Evolutionary conservation across 1,140 invertebrate species (phyloP), one percentile per base, ranked within the genome.

Genomic region (Drosophila santomea): DNA sequence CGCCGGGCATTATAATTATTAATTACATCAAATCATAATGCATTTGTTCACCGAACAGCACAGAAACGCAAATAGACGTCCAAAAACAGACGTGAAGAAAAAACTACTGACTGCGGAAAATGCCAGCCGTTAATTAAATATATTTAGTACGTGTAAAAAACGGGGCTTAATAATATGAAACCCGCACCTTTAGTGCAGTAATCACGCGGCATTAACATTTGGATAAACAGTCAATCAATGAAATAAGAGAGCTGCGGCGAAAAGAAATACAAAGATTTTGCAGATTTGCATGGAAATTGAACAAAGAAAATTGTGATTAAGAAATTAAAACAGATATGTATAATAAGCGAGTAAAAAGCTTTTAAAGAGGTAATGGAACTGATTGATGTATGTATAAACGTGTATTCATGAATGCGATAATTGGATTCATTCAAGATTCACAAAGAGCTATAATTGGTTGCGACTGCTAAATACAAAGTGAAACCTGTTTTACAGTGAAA

Each of bases 11-110:
- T 72, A 78, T 82, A 82, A 82, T 88, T 82, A 82, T 50, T 82
- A 82, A 85, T 78, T 82, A 82, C 72, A 78, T 57, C 69, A 85
- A 82, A 78, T 88, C 79, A 72, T 47, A 75, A 78, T 78, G 64
- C 61, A 78, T 64, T 56, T 85, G 72, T 59, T 32, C 48, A 83
- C 47, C 48, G 38, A 36, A 61, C 41, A 56, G 32, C 48, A 55
- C 23, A 56, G 52, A 57, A 54, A 23, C 14, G 20, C 32, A 68
- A 63, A 74, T 38, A 55, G 38, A 47, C 38, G 48, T 36, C 17
- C 28, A 14, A 17, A 20, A 51, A 36, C 38, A 66, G 38, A 10
- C 14, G 60, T n/a, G 23, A 36, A 23, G 35, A 12, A 47, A 62
- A 63, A 63, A 50, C 15, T 32, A 39, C 61, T 60, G 39, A 25